Evolutionary conservation across 2,113 vertebrate species (phyloP).

Genomic region (Zapus hudsonius): DNA sequence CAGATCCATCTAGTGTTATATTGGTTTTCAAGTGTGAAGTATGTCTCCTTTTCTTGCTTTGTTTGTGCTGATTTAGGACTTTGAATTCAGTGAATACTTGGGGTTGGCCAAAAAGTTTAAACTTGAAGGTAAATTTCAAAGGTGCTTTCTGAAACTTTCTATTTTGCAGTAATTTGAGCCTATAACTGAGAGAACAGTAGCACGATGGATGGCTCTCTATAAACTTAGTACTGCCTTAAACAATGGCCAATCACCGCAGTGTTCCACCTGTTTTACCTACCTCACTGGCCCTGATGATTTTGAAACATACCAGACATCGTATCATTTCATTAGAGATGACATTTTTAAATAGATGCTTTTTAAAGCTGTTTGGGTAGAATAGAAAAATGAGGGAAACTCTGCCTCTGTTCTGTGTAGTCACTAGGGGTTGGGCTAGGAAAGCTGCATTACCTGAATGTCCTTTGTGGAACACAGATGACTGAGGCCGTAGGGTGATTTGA

Average conservation of each 20-base stretch:
- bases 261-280: not conserved
- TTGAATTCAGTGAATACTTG: constrained; percentile 11
- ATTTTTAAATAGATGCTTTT: not conserved
- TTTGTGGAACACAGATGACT: not conserved
- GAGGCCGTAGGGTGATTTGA: not conserved
- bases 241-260: too few species aligned
- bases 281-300: not conserved
- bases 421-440: not conserved
- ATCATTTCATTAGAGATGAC: not conserved
- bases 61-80: not conserved
- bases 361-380: not conserved
- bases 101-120: not conserved
- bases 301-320: not conserved
- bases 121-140: not conserved
- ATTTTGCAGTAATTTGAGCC: not conserved
- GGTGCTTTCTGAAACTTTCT: not conserved
- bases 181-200: not conserved
- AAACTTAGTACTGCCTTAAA: not conserved
- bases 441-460: not conserved
- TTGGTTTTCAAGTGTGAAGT: not conserved
- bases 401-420: not conserved
- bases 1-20: not conserved
- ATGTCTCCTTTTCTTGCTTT: not conserved
- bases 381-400: not conserved
- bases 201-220: accelerated